A percentile compares a stretch with the other conserved stretches of the same genome.
phyloP scores from a whole-genome alignment of 2,888 invertebrate species.

The Elysia crispata region DNA sequence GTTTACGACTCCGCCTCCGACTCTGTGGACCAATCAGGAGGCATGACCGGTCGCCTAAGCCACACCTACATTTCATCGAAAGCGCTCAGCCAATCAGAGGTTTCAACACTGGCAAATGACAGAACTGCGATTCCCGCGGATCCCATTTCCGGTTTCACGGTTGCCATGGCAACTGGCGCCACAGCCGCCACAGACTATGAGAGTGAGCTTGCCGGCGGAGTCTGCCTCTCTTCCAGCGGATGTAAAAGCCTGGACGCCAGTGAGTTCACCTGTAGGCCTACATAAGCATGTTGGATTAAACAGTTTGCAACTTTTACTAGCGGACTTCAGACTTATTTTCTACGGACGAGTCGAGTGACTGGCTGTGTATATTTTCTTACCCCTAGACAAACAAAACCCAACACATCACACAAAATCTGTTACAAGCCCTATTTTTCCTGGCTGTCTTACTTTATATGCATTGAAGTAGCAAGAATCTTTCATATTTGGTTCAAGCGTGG shows the following conservation, averaged over 20 bases:
- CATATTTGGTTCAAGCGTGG: too few species aligned
- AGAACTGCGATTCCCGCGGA: conserved; percentile 39
- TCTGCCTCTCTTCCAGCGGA: conserved; percentile 29
- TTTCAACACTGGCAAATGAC: conserved; percentile 44
- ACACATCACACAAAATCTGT: too few species aligned
- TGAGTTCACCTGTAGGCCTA: too few species aligned
- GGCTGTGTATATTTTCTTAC: too few species aligned
- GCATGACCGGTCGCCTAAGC: conserved; percentile 59
- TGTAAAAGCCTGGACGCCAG: conserved; percentile 22
- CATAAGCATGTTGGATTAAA: too few species aligned
- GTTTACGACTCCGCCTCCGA: conserved; percentile 41
- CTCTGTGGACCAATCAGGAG: conserved; percentile 45
- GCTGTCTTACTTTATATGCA: too few species aligned
- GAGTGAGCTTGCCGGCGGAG: conserved; percentile 50
- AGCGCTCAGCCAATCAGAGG: conserved; percentile 51
- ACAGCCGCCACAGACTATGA: conserved; percentile 51
- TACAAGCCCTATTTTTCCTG: too few species aligned
- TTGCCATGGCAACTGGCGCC: conserved; percentile 49
- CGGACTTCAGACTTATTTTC: too few species aligned
- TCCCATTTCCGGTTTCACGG: conserved; percentile 45
- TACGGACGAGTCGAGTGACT: too few species aligned
- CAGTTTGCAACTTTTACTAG: too few species aligned
- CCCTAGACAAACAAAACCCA: too few species aligned
- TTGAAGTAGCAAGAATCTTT: too few species aligned
- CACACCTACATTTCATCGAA: conserved; percentile 52